Evolutionary conservation across 2,797 vertebrate species (phyloP).

Genomic region (Anniella stebbinsi): DNA sequence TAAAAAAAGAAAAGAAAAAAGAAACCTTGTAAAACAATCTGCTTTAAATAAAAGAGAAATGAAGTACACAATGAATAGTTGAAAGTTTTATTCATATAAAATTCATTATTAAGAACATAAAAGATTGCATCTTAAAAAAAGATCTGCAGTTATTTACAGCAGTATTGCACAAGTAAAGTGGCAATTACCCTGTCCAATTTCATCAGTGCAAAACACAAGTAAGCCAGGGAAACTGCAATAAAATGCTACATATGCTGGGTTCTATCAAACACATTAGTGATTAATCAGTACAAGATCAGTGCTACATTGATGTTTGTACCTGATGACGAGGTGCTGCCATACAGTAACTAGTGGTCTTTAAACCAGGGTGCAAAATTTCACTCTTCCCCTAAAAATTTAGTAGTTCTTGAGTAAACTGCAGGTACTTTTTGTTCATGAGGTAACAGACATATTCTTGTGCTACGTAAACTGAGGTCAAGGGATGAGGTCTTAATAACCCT

Average conservation of each 20-base stretch:
- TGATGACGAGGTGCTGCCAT: conserved; percentile 61
- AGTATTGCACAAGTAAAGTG: conserved; percentile 92
- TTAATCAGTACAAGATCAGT: conserved; percentile 70
- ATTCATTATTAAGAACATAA: conserved; percentile 83
- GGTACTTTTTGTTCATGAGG: conserved; percentile 37
- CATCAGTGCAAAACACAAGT: conserved; percentile 89
- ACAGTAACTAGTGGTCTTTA: conserved; percentile 72
- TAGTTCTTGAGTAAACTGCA: conserved; percentile 57
- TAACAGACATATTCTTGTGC: conserved; percentile 43
- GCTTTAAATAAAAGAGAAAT: conserved; percentile 19
- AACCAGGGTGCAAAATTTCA: conserved; percentile 42
- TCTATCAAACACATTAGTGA: conserved; percentile 81
- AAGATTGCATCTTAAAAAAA: conserved; percentile 80
- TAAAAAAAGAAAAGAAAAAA: not conserved
- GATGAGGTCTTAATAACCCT: conserved; percentile 27
- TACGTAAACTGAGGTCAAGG: conserved; percentile 42
- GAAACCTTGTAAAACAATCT: not conserved
- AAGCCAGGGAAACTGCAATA: conserved; percentile 84
- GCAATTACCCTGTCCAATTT: conserved; percentile 90
- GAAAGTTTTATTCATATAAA: conserved; percentile 87
- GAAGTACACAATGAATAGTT: conserved; percentile 58
- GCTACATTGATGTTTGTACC: conserved; percentile 70
- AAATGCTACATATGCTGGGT: conserved; percentile 96
- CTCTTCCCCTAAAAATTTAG: conserved; percentile 38
- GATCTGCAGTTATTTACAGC: conserved; percentile 87